Evolutionary conservation across 2,888 invertebrate genomes (phyloP).

Genomic region (Harpalus rubripes): DNA sequence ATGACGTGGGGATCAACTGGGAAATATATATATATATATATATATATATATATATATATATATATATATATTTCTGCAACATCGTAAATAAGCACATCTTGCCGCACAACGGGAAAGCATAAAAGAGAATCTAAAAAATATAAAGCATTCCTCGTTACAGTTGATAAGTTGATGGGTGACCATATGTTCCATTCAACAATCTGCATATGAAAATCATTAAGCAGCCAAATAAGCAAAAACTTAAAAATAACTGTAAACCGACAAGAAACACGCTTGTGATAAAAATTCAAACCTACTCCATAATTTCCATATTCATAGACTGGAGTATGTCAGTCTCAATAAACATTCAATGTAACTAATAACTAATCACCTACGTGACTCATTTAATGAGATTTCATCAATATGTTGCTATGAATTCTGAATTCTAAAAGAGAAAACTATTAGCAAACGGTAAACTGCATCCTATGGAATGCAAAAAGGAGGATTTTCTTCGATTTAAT

Average conservation of each 20-base stretch:
- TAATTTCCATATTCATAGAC: slow-evolving; percentile 9
- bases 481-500: not conserved
- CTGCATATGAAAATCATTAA: slow-evolving; percentile 22
- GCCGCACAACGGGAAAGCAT: not conserved
- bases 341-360: not conserved
- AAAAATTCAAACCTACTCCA: not conserved
- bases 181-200: not conserved
- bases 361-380: not conserved
- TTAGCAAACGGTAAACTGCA: not conserved
- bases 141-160: not conserved
- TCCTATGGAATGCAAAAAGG: not conserved
- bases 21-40: no score
- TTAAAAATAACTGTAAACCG: slow-evolving; percentile 2
- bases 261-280: not conserved
- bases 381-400: not conserved
- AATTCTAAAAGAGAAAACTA: not conserved
- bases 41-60: no score
- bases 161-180: not conserved
- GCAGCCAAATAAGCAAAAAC: not conserved
- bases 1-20: no score
- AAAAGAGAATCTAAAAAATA: not conserved
- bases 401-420: not conserved
- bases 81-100: no score
- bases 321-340: slow-evolving; percentile 7
- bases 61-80: no score